phyloP scores from a whole-genome alignment of 1,140 invertebrate genomes.

The Popillia japonica region DNA sequence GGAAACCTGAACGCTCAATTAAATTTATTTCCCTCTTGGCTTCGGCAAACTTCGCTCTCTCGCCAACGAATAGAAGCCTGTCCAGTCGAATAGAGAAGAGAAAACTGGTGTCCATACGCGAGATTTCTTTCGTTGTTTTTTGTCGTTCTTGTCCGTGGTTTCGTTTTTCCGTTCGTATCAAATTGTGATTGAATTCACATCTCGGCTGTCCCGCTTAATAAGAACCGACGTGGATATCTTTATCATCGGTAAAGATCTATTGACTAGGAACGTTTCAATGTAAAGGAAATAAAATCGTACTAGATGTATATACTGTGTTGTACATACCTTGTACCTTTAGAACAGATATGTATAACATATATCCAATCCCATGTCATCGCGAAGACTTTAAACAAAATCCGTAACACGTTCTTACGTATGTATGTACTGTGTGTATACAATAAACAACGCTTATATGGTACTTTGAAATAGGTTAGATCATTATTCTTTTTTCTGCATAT shows the following conservation, averaged over 20 bases:
- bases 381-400: constrained; percentile 16
- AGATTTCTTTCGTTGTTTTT: constrained; percentile 8
- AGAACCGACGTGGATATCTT: constrained; percentile 27
- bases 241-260: constrained; percentile 24
- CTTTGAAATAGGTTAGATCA: constrained; percentile 32
- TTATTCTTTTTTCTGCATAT: constrained; percentile 27
- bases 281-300: constrained; percentile 29
- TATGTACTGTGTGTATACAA: constrained; percentile 14
- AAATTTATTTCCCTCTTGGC: constrained; percentile 27
- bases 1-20: constrained; percentile 23
- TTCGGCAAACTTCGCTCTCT: neutral
- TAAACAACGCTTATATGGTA: constrained; percentile 27
- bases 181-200: constrained; percentile 35
- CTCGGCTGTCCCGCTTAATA: constrained; percentile 28
- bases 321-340: constrained; percentile 25
- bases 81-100: constrained; percentile 16
- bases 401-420: constrained; percentile 30
- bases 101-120: constrained; percentile 17
- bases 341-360: constrained; percentile 28
- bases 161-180: constrained; percentile 29
- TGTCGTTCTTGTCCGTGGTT: constrained; percentile 5
- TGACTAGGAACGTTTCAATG: constrained; percentile 31
- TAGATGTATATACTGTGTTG: constrained; percentile 26
- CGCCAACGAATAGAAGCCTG: neutral
- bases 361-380: constrained; percentile 20